Base-by-base conservation (phyloP, 1,140 invertebrate genomes). In the Platorchestia sp. region DNA sequence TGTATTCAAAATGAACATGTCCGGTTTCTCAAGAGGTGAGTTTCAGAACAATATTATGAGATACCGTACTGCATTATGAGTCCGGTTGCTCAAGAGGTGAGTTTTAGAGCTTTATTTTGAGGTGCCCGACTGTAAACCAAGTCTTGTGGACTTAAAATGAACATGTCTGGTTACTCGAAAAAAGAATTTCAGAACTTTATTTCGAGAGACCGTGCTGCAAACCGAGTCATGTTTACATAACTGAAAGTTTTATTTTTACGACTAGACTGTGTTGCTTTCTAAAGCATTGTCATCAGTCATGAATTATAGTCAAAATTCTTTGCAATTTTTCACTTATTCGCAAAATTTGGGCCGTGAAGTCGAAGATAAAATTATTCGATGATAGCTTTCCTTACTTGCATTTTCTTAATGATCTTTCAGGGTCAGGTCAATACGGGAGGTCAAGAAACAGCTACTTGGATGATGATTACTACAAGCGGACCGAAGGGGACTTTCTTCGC, bases 401-500 rank as follows among this genome's bases (percentile, higher is more conserved):
- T 75, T 10, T 75, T 22, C 3, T 22, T 51, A 6, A 51, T 51
- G 1, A 36, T 36, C 59, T 75, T 75, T 5, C 14, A n/a, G 7
- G 19, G 19, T 22, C 91, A 93, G 91, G 91, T 47, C 91, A 93
- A 40, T 93, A 93, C 45, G 45, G 91, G 91, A 93, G 40, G 91
- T 93, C 91, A 10, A 45, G 91, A 10, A 45, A 93, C 40, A 93
- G 45, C 45, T 93, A 45, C 45, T 14, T 45, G 3, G 91, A 93
- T 40, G 91, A 93, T n/a, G 91, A 93, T 45, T 93, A 93, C 91
- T 93, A 93, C 45, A 93, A 93, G 36, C 7, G 36, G 36, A 93
- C 91, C 6, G 91, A 93, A 93, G 91, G 91, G 19, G 91, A 93
- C 40, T 93, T 93, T n/a, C 91, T 93, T 40, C 43, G 91, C 43